Evolutionary conservation across 2,888 invertebrate species (phyloP).

Genomic region (Osmoderma eremita): DNA sequence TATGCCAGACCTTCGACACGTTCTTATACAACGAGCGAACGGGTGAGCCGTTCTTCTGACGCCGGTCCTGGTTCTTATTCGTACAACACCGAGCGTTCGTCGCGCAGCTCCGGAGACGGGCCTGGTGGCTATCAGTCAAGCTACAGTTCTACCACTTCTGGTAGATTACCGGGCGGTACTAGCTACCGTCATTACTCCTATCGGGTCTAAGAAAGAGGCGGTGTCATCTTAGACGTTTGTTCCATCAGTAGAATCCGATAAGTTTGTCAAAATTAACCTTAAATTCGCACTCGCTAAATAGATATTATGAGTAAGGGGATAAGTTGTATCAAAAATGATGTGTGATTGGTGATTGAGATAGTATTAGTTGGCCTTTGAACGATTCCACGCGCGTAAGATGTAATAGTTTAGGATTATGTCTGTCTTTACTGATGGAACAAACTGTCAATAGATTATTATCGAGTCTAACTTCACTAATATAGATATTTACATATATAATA

Average conservation of each 20-base stretch:
- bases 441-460: not conserved
- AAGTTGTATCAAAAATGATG: not conserved
- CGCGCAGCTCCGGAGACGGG: constrained; percentile 74
- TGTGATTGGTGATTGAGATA: no score
- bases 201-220: constrained; percentile 73
- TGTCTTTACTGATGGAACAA: constrained; percentile 22
- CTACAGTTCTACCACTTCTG: constrained; percentile 81
- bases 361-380: not conserved
- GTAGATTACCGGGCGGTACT: constrained; percentile 85
- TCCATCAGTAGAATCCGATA: constrained; percentile 13
- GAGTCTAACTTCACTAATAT: constrained; percentile 18
- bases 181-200: constrained; percentile 87
- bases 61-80: constrained; percentile 77
- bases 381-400: not conserved
- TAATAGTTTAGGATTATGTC: not conserved
- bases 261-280: not conserved
- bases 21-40: constrained; percentile 76
- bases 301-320: not conserved
- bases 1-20: constrained; percentile 72
- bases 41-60: constrained; percentile 71
- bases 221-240: not conserved
- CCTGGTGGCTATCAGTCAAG: constrained; percentile 83
- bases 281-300: not conserved
- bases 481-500: no score
- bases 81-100: constrained; percentile 79